Percentiles rank a stretch among this genome's conserved stretches.
These are phyloP conservation scores for Azorinus chamasolen DNA, from an alignment of 2,888 invertebrate species.

Conservation along the genomic window DNA sequence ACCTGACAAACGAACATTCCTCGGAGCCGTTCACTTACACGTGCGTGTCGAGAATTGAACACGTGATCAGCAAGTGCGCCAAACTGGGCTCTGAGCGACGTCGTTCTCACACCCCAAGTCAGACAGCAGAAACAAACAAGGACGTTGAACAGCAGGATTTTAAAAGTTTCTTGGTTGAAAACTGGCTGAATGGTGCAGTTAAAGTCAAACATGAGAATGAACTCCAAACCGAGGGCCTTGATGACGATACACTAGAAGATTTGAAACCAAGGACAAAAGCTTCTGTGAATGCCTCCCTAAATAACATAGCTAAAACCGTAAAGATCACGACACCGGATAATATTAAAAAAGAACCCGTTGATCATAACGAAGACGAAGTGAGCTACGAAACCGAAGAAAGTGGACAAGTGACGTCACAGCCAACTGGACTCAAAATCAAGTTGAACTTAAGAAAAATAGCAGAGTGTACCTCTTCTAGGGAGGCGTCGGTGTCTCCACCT, in stretches of 20 bases:
- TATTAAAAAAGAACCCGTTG: not conserved
- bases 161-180: too few species aligned
- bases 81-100: slow-evolving; percentile 30
- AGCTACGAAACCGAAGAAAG: not conserved
- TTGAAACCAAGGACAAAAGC: slow-evolving; percentile 34
- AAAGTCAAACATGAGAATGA: too few species aligned
- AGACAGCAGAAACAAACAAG: too few species aligned
- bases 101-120: too few species aligned
- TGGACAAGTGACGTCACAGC: not conserved
- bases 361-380: not conserved
- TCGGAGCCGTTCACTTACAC: slow-evolving; percentile 58
- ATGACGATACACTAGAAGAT: slow-evolving; percentile 1
- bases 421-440: slow-evolving; percentile 55
- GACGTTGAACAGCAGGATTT: too few species aligned
- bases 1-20: slow-evolving; percentile 44
- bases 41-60: slow-evolving; percentile 60
- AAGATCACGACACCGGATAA: not conserved
- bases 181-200: too few species aligned
- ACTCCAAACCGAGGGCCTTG: too few species aligned
- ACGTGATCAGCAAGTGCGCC: slow-evolving; percentile 55
- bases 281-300: slow-evolving; percentile 58
- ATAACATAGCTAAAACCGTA: slow-evolving; percentile 44
- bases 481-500: slow-evolving; percentile 37
- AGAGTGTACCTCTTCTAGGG: slow-evolving; percentile 14
- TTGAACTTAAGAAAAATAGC: slow-evolving; percentile 47